phyloP scores from a whole-genome alignment of 92 coral and sea anemone species.

The Virgularia gustaviana region DNA sequence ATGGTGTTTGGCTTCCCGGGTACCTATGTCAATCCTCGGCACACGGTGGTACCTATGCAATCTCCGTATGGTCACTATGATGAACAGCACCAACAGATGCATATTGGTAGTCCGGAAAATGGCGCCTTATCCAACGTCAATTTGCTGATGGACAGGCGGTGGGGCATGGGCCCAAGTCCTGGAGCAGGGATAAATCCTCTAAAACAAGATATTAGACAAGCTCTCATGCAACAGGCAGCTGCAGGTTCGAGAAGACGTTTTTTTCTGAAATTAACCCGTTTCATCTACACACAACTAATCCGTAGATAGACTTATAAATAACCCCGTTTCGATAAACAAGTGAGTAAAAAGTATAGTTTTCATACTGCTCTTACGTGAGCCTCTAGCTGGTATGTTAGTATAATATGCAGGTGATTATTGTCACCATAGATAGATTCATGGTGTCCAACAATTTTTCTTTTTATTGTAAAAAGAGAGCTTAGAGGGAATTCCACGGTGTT shows the following conservation, averaged over 20 bases:
- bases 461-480: too few relatives aligned
- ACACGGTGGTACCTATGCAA: slow-evolving; percentile 44
- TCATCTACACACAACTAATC: too few relatives aligned
- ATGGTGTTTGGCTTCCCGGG: slow-evolving; percentile 72
- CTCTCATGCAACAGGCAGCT: slow-evolving; percentile 32
- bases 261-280: background rate
- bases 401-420: too few relatives aligned
- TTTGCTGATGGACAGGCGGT: slow-evolving; percentile 33
- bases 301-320: too few relatives aligned
- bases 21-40: slow-evolving; percentile 64
- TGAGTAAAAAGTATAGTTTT: too few relatives aligned
- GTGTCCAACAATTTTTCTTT: too few relatives aligned
- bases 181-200: slow-evolving; percentile 7
- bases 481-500: too few relatives aligned
- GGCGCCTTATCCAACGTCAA: slow-evolving; percentile 18
- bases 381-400: too few relatives aligned
- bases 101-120: slow-evolving; percentile 40
- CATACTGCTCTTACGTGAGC: too few relatives aligned
- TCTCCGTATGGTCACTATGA: slow-evolving; percentile 1
- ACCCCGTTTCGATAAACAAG: too few relatives aligned
- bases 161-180: slow-evolving; percentile 18
- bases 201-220: slow-evolving; percentile 23
- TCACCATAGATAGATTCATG: too few relatives aligned
- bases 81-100: slow-evolving; percentile 37
- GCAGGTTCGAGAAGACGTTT: slow-evolving; percentile 2